phyloP scores from a whole-genome alignment of 2,888 invertebrate genomes.

The Plusia festucae region DNA sequence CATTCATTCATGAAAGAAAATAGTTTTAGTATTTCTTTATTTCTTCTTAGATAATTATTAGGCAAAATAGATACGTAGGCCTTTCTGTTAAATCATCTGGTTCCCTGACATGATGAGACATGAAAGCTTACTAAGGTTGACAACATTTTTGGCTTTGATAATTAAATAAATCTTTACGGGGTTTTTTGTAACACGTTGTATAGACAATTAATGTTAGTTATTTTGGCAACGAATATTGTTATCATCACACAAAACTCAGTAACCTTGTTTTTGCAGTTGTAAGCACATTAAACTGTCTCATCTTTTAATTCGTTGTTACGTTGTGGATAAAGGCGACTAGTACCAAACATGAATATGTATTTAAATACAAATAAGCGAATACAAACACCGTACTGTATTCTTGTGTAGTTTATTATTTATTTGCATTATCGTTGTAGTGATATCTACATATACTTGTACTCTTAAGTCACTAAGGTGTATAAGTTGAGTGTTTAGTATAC shows the following conservation, averaged over 20 bases:
- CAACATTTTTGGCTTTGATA: no score
- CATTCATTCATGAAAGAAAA: no score
- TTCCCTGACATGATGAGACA: no score
- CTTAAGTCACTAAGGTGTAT: slow-evolving; percentile 45
- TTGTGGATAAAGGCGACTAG: slow-evolving; percentile 35
- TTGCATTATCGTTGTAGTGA: slow-evolving; percentile 46
- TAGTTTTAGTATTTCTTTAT: no score
- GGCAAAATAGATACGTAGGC: no score
- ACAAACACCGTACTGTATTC: slow-evolving; percentile 17
- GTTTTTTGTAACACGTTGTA: no score
- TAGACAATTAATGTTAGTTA: slow-evolving; percentile 42
- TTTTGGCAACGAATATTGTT: slow-evolving; percentile 49
- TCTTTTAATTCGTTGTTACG: slow-evolving; percentile 25
- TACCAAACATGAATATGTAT: slow-evolving; percentile 27
- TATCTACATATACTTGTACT: slow-evolving; percentile 40
- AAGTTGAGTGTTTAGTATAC: slow-evolving; percentile 59
- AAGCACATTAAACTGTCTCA: slow-evolving; percentile 22
- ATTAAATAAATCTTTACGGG: no score
- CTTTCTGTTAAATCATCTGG: no score
- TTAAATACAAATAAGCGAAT: slow-evolving; percentile 15
- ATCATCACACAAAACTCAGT: slow-evolving; percentile 24
- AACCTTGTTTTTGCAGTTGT: slow-evolving; percentile 16
- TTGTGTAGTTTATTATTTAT: slow-evolving; percentile 35
- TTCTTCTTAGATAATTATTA: no score
- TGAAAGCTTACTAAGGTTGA: no score